Conservation (phyloP, 1,140 invertebrate genomes). For the Cryptotermes secundus region DNA sequence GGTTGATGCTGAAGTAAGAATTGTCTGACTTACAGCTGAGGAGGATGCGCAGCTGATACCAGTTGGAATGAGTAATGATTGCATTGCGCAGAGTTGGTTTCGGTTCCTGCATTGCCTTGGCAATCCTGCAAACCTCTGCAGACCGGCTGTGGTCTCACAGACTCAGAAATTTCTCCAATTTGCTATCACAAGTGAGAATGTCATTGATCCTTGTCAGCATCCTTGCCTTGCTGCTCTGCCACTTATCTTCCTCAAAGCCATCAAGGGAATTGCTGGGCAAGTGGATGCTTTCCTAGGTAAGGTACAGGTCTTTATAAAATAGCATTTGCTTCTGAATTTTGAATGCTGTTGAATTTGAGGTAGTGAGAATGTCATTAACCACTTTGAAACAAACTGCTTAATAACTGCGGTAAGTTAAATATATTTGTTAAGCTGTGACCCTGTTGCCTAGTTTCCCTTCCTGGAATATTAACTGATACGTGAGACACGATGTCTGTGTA, state of each 20-base stretch:
- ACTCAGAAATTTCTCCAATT: constrained; percentile 79
- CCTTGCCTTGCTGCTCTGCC: constrained; percentile 85
- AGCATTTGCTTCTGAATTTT: not conserved
- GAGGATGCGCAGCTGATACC: constrained; percentile 82
- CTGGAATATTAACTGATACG: no score
- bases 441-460: no score
- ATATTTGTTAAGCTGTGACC: no score
- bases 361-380: no score
- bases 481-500: no score
- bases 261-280: constrained; percentile 88
- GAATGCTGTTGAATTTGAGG: not conserved
- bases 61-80: constrained; percentile 80
- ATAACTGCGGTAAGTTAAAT: no score
- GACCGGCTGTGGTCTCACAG: constrained; percentile 81
- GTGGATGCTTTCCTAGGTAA: constrained; percentile 95
- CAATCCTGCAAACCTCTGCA: constrained; percentile 89
- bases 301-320: constrained; percentile 36
- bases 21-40: constrained; percentile 61
- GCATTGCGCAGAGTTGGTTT: constrained; percentile 92
- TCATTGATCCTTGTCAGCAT: constrained; percentile 86
- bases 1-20: no score
- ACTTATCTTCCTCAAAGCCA: constrained; percentile 89
- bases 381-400: no score
- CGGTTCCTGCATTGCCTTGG: constrained; percentile 89
- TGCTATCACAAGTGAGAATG: constrained; percentile 67